Evolutionary conservation across 2,888 invertebrate genomes (phyloP).

Genomic region (Syrista parreyssii): DNA sequence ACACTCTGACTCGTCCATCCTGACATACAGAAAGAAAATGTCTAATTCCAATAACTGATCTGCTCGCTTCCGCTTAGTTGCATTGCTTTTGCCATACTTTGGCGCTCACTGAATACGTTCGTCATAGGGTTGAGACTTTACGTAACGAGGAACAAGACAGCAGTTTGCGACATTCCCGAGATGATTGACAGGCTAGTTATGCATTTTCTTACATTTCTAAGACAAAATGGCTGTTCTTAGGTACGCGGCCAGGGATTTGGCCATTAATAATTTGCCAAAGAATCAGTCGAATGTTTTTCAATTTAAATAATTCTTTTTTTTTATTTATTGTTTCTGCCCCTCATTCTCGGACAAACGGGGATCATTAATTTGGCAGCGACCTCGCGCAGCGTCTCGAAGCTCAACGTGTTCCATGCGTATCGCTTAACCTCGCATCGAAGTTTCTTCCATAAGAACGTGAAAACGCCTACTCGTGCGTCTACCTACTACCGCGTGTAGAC

Average conservation of each 20-base stretch:
- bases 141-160: not conserved
- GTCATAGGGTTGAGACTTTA: not conserved
- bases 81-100: not conserved
- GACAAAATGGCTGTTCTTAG: conserved; percentile 14
- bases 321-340: not conserved
- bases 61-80: not conserved
- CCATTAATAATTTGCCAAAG: conserved; percentile 23
- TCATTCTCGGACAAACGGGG: not conserved
- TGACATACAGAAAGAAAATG: not conserved
- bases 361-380: not conserved
- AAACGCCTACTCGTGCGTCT: not conserved
- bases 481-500: not conserved
- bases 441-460: not conserved
- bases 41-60: not conserved
- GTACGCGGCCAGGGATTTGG: conserved; percentile 14
- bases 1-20: not conserved
- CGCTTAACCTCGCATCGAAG: conserved; percentile 1
- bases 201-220: not conserved
- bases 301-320: not conserved
- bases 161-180: not conserved
- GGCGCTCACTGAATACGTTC: not conserved
- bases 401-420: not conserved
- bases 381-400: not conserved
- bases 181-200: not conserved
- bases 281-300: not conserved